A percentile compares a stretch with the other conserved stretches of the same genome.
Conservation (phyloP, 2,888 invertebrate genomes). For the Merodon equestris region DNA sequence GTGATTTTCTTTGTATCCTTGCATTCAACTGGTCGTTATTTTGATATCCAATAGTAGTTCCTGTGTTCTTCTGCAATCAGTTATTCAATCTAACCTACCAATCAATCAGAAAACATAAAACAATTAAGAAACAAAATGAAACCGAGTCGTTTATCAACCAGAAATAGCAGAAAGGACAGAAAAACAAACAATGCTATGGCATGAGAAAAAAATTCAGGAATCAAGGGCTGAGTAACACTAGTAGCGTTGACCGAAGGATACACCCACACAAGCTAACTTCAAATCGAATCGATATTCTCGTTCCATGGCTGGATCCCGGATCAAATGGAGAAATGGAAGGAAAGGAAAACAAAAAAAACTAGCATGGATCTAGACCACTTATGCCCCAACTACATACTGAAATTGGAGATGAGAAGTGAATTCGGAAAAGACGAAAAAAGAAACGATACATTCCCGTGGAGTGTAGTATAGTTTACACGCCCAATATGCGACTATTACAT, state of each 20-base stretch:
- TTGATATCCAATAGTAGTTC: slow-evolving; percentile 1
- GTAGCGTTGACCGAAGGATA: slow-evolving; percentile 38
- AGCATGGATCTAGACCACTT: no score
- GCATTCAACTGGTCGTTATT: slow-evolving; percentile 41
- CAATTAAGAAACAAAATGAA: neutral
- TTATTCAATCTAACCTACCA: slow-evolving; percentile 55
- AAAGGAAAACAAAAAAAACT: neutral
- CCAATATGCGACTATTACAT: slow-evolving; percentile 27
- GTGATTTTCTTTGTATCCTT: neutral
- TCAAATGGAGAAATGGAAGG: neutral
- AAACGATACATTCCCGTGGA: slow-evolving; percentile 12
- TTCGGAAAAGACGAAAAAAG: neutral
- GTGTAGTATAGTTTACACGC: slow-evolving; percentile 57
- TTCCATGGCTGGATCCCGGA: neutral
- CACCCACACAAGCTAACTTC: slow-evolving; percentile 48
- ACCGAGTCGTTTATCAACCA: slow-evolving; percentile 1
- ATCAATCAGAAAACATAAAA: slow-evolving; percentile 29
- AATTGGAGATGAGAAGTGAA: neutral
- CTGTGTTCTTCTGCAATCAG: slow-evolving; percentile 29
- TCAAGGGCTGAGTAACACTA: slow-evolving; percentile 32
- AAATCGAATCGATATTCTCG: slow-evolving; percentile 58
- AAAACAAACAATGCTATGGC: neutral
- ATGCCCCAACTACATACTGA: no score
- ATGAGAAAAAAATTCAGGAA: neutral
- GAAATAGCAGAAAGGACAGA: neutral